Evolutionary conservation across 1,140 invertebrate genomes (phyloP).

Genomic region (Armadillidium nasatum): DNA sequence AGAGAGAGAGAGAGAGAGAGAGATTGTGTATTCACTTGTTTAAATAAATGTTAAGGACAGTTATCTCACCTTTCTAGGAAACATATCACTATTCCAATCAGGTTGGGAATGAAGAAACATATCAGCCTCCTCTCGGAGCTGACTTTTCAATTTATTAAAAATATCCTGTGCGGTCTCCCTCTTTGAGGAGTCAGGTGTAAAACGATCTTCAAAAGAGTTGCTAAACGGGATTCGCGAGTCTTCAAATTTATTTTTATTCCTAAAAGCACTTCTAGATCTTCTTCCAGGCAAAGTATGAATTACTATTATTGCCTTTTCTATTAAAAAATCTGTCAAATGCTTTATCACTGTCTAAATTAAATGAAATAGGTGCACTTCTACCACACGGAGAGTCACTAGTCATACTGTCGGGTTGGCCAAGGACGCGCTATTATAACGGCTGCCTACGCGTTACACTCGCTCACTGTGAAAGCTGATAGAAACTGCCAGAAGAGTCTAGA

Average conservation of each 20-base stretch:
- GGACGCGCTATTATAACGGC: background rate
- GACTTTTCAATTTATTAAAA: background rate
- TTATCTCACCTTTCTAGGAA: background rate
- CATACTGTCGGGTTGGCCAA: background rate
- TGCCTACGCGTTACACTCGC: background rate
- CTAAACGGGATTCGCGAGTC: background rate
- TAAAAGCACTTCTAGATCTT: background rate
- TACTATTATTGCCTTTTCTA: background rate
- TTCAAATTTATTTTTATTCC: background rate
- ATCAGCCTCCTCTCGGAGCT: conserved; percentile 2
- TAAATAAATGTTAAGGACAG: background rate
- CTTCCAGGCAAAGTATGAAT: background rate
- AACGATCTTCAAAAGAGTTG: background rate
- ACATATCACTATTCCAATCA: background rate
- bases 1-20: no score
- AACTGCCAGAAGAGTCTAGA: background rate
- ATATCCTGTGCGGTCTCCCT: background rate
- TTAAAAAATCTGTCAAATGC: background rate
- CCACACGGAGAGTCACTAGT: background rate
- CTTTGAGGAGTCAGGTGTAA: background rate
- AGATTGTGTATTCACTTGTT: no score
- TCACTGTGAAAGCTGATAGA: background rate
- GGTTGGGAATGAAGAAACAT: background rate
- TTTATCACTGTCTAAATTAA: background rate
- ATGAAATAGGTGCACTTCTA: background rate